Percentiles rank a stretch among this genome's conserved stretches.
These are phyloP conservation scores for Trichogramma dendrolimi DNA, from an alignment of 2,888 invertebrate species.

Conservation along the genomic window DNA sequence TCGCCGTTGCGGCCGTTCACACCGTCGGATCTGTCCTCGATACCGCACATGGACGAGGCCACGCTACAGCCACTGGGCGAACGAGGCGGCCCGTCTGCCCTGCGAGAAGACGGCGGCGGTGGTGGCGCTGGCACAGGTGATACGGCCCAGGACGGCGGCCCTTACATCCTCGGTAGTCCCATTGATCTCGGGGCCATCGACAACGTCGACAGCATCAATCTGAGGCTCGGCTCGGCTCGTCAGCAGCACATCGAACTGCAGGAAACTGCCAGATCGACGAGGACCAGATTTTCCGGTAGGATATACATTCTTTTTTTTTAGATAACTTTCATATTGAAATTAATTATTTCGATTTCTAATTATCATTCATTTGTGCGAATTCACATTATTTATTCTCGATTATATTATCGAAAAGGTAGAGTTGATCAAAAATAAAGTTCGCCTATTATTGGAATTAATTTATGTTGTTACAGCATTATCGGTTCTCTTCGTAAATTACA, in stretches of 20 bases:
- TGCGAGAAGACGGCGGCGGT: constrained; percentile 21
- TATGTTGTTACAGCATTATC: too few species aligned
- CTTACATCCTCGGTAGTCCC: constrained; percentile 49
- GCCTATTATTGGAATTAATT: too few species aligned
- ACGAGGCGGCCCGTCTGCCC: constrained; percentile 35
- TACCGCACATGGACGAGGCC: constrained; percentile 50
- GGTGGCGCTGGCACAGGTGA: constrained; percentile 13
- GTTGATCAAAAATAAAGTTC: too few species aligned
- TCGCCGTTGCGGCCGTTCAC: constrained; percentile 44
- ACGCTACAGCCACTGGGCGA: constrained; percentile 31
- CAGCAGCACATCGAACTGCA: constrained; percentile 46
- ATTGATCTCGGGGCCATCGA: constrained; percentile 49
- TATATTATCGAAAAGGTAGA: too few species aligned
- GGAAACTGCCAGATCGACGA: constrained; percentile 34
- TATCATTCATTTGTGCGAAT: too few species aligned
- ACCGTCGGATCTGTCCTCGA: constrained; percentile 48
- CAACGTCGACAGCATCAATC: constrained; percentile 47
- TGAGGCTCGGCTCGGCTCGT: constrained; percentile 37
- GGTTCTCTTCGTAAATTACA: too few species aligned
- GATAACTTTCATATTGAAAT: too few species aligned
- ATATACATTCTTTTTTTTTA: too few species aligned
- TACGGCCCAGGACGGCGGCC: constrained; percentile 33
- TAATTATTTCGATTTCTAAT: too few species aligned
- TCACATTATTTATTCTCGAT: too few species aligned
- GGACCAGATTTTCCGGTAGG: constrained; percentile 30